phyloP scores from a whole-genome alignment of 2,113 vertebrate species.

The Megaleporinus macrocephalus region DNA sequence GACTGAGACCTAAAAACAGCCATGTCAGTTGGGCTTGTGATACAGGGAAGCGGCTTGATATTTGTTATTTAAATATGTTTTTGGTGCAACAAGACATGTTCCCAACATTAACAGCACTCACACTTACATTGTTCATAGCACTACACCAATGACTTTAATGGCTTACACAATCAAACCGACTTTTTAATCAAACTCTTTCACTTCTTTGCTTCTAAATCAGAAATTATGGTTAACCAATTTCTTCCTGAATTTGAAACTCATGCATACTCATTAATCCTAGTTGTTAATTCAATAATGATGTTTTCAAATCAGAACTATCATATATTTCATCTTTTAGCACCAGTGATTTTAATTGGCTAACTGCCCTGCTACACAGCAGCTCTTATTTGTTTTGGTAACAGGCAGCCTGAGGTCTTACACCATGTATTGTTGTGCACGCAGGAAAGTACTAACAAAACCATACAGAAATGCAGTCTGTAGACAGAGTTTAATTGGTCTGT shows the following conservation, averaged over 20 bases:
- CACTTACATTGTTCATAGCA: neutral
- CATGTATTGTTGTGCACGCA: neutral
- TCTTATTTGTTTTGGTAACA: slow-evolving; percentile 39
- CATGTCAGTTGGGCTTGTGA: neutral
- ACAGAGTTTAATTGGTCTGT: too few relatives aligned
- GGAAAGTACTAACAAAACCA: neutral
- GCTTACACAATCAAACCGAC: neutral
- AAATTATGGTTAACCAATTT: neutral
- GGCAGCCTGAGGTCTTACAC: neutral
- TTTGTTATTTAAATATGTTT: slow-evolving; percentile 20
- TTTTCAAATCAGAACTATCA: slow-evolving; percentile 35
- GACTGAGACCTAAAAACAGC: neutral
- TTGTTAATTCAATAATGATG: neutral
- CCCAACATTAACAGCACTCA: neutral
- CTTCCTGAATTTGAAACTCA: neutral
- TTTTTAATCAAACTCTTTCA: neutral
- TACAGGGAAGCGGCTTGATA: neutral
- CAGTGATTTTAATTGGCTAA: neutral
- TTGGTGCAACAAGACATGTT: neutral
- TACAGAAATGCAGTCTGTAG: neutral
- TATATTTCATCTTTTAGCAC: neutral
- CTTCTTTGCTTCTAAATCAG: neutral
- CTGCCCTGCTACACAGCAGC: neutral
- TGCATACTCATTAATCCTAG: slow-evolving; percentile 5
- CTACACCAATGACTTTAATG: neutral